A percentile compares a stretch with the other conserved stretches of the same genome.
These are phyloP conservation scores for Melospiza georgiana DNA, from an alignment of 2,113 vertebrate genomes.

Conservation along the genomic window DNA sequence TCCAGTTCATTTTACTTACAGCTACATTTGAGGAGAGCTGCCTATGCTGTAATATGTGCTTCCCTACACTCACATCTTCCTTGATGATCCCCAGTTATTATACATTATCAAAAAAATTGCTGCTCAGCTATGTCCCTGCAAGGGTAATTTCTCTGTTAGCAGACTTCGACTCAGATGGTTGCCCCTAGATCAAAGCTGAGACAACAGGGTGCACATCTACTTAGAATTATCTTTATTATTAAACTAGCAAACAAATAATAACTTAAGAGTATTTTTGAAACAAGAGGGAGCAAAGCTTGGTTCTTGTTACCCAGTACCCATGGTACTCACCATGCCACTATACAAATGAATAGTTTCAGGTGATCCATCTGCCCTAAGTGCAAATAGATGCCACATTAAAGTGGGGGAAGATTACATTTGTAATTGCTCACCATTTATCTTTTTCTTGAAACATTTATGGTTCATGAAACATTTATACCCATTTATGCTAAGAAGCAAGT, in stretches of 20 bases:
- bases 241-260: neutral
- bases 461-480: neutral
- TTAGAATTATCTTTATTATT: neutral
- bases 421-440: neutral
- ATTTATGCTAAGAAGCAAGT: neutral
- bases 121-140: neutral
- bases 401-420: neutral
- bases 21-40: neutral
- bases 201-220: neutral
- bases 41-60: neutral
- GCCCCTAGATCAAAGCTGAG: neutral
- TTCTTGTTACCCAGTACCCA: neutral
- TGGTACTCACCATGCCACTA: neutral
- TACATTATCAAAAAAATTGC: neutral
- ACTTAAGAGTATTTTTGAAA: neutral
- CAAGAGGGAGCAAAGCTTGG: neutral
- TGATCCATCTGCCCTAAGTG: neutral
- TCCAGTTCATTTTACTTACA: neutral
- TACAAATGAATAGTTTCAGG: neutral
- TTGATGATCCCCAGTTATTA: neutral
- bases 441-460: neutral
- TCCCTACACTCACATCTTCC: neutral
- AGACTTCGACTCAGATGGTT: neutral
- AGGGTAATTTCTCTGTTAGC: neutral
- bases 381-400: neutral